These are phyloP conservation scores for Clarias macrocephalus DNA, from an alignment of 2,113 vertebrate species.

Conservation along the genomic window DNA sequence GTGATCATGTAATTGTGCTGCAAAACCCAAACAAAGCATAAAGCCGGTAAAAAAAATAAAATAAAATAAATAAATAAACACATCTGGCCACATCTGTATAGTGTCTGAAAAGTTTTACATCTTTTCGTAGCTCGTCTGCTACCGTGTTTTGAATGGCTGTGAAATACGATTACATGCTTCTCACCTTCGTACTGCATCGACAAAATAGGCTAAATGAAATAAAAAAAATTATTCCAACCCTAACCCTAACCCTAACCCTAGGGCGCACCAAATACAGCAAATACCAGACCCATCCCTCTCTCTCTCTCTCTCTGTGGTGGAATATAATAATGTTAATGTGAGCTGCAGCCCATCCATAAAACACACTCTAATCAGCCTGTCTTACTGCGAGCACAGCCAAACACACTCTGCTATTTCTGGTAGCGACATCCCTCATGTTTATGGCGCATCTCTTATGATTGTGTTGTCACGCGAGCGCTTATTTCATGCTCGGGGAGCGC, in stretches of 20 bases:
- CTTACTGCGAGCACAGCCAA: slow-evolving; percentile 53
- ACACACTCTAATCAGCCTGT: slow-evolving; percentile 62
- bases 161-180: background rate
- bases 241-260: background rate
- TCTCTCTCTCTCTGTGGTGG: slow-evolving; percentile 11
- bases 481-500: slow-evolving; percentile 44
- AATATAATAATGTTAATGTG: slow-evolving; percentile 66
- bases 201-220: background rate
- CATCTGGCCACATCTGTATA: background rate
- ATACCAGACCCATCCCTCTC: background rate
- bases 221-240: background rate
- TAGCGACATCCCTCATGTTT: slow-evolving; percentile 58
- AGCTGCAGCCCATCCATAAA: slow-evolving; percentile 65
- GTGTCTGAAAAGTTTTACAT: background rate
- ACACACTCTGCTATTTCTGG: slow-evolving; percentile 60
- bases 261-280: background rate
- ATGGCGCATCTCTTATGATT: slow-evolving; percentile 51
- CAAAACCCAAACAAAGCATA: background rate
- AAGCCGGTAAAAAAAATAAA: background rate
- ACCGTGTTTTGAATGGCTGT: background rate
- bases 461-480: slow-evolving; percentile 44
- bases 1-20: background rate
- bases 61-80: background rate
- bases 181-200: background rate
- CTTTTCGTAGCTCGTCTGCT: background rate